Evolutionary conservation across 2,797 vertebrate species (phyloP).

Genomic region (Orestias chungarensis): DNA sequence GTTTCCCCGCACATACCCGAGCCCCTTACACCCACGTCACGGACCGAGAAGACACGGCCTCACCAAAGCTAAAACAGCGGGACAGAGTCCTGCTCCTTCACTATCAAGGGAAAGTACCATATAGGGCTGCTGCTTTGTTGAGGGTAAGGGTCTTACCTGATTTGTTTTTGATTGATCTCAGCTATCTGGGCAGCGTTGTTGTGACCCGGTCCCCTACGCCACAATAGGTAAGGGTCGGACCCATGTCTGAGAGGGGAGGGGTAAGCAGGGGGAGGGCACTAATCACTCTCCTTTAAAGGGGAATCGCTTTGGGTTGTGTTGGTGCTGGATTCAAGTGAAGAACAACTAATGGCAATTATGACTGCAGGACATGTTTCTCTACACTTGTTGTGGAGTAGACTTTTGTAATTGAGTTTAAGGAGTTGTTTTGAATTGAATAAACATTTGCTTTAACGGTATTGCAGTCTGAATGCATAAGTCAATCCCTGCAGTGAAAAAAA

Average conservation of each 20-base stretch:
- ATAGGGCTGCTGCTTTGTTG: slow-evolving; percentile 77
- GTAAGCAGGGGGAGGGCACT: slow-evolving; percentile 92
- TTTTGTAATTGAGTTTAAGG: slow-evolving; percentile 58
- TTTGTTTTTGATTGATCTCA: slow-evolving; percentile 99
- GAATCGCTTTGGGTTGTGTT: slow-evolving; percentile 85
- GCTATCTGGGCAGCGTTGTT: slow-evolving; percentile 99
- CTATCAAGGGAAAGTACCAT: slow-evolving; percentile 65
- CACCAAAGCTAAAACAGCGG: slow-evolving; percentile 44
- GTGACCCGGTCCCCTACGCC: slow-evolving; percentile 99
- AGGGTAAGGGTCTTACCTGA: slow-evolving; percentile 89
- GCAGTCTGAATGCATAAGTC: slow-evolving; percentile 61
- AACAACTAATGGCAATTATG: slow-evolving; percentile 66
- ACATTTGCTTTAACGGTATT: slow-evolving; percentile 60
- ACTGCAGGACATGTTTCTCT: slow-evolving; percentile 71
- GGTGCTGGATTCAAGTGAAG: slow-evolving; percentile 80
- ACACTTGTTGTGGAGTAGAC: slow-evolving; percentile 62
- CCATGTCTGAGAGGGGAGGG: slow-evolving; percentile 95
- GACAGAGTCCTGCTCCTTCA: slow-evolving; percentile 59
- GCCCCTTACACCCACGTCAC: slow-evolving; percentile 67
- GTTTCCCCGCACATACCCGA: slow-evolving; percentile 48
- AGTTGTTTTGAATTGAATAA: slow-evolving; percentile 69
- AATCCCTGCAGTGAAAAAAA: slow-evolving; percentile 61
- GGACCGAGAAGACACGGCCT: slow-evolving; percentile 57
- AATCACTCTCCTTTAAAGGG: slow-evolving; percentile 99
- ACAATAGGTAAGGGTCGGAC: slow-evolving; percentile 99